These are phyloP conservation scores for Arnoldichthys spilopterus DNA, from an alignment of 2,797 vertebrate species.

Conservation along the genomic window DNA sequence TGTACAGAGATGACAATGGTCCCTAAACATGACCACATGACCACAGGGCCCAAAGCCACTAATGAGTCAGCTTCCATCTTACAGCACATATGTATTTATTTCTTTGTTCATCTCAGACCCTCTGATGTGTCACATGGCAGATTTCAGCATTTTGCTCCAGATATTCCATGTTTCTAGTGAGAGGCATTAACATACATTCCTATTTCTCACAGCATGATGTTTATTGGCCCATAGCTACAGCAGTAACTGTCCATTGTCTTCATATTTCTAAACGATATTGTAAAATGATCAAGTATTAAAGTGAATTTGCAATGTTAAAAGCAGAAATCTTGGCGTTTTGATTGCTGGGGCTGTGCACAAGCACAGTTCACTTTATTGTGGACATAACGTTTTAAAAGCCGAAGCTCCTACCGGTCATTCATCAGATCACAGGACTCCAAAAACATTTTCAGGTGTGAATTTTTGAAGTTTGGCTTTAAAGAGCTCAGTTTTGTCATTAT, in stretches of 20 bases:
- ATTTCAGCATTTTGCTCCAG: background rate
- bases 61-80: conserved; percentile 10
- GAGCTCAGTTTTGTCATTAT: too few relatives aligned
- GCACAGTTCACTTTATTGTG: too few relatives aligned
- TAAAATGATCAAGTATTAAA: background rate
- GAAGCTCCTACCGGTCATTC: too few relatives aligned
- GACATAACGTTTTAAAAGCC: too few relatives aligned
- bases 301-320: background rate
- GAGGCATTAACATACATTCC: background rate
- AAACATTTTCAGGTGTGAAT: too few relatives aligned
- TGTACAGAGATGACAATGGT: background rate
- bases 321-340: background rate
- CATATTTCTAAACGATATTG: background rate
- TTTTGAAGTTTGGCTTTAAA: too few relatives aligned
- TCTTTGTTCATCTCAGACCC: background rate
- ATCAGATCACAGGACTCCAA: too few relatives aligned
- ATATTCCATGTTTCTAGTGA: too few relatives aligned
- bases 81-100: background rate
- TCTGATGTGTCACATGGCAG: background rate
- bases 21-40: background rate
- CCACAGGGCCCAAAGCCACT: background rate
- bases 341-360: background rate
- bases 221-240: background rate
- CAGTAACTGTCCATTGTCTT: background rate
- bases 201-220: background rate